A percentile compares a stretch with the other conserved stretches of the same genome.
phyloP scores from a whole-genome alignment of 2,888 invertebrate genomes.

The Laothoe populi region DNA sequence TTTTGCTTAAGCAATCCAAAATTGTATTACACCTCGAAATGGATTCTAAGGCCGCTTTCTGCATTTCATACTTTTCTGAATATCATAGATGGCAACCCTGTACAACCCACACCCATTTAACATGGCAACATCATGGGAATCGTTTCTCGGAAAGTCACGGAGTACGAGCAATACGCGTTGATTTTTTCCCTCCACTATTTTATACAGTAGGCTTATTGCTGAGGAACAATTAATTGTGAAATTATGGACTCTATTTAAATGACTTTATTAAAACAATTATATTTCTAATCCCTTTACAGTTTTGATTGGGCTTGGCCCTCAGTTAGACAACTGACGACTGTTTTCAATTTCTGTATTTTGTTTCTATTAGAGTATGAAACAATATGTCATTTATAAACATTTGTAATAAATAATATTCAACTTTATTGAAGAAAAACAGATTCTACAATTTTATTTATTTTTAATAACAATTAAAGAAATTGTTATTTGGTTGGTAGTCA shows the following conservation, averaged over 20 bases:
- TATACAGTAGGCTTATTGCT: conserved; percentile 20
- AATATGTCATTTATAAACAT: too few relatives aligned
- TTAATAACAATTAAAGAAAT: neutral
- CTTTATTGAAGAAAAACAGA: too few relatives aligned
- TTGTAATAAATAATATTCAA: too few relatives aligned
- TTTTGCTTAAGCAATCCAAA: too few relatives aligned
- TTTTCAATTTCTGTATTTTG: too few relatives aligned
- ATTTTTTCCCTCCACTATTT: conserved; percentile 26
- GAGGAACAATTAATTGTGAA: conserved; percentile 10
- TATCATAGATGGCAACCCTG: conserved; percentile 16
- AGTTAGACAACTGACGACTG: too few relatives aligned
- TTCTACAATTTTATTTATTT: too few relatives aligned
- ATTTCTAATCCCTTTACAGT: neutral
- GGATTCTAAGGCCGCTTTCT: too few relatives aligned
- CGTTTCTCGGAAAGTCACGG: conserved; percentile 47
- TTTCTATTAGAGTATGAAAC: too few relatives aligned
- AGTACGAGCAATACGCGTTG: conserved; percentile 31
- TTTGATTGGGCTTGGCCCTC: too few relatives aligned
- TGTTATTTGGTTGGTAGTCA: neutral
- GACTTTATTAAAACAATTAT: conserved; percentile 12
- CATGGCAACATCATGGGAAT: conserved; percentile 54
- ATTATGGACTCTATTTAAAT: conserved; percentile 13
- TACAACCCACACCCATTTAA: conserved; percentile 23
- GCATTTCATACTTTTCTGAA: neutral
- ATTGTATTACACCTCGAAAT: too few relatives aligned